These are phyloP conservation scores for Porites lobata DNA, from an alignment of 92 coral and sea anemone genomes.

Conservation along the genomic window DNA sequence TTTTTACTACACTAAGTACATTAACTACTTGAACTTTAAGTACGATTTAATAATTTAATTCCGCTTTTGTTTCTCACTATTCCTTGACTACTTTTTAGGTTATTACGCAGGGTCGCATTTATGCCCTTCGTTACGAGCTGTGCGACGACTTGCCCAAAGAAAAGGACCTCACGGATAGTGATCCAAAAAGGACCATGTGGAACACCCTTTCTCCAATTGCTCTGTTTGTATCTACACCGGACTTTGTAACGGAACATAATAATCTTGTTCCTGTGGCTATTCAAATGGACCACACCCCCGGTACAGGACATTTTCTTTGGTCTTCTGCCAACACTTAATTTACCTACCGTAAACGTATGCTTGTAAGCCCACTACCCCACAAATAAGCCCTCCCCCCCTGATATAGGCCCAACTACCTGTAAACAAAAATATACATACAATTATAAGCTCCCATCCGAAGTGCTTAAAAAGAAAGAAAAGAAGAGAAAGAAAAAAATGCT, in stretches of 20 bases:
- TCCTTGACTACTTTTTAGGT: not conserved
- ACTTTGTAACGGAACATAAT: not conserved
- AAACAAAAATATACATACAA: no score
- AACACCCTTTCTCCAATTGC: not conserved
- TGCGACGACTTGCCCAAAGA: not conserved
- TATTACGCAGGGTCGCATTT: not conserved
- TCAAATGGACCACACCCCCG: constrained; percentile 9
- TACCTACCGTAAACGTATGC: no score
- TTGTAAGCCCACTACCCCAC: no score
- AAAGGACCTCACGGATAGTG: not conserved
- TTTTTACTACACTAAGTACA: no score
- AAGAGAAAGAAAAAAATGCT: no score
- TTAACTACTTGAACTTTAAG: no score
- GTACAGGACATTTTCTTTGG: not conserved
- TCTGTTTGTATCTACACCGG: not conserved
- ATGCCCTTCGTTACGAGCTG: constrained; percentile 7
- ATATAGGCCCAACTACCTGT: no score
- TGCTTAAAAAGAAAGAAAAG: no score
- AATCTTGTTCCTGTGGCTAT: constrained; percentile 8
- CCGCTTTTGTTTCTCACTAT: no score
- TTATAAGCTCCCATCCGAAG: no score
- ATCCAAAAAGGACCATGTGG: constrained; percentile 3
- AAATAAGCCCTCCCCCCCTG: no score
- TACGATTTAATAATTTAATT: no score
- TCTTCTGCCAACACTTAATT: not conserved